These are phyloP conservation scores for Melopsittacus undulatus DNA, from an alignment of 2,797 vertebrate genomes.

Conservation along the genomic window DNA sequence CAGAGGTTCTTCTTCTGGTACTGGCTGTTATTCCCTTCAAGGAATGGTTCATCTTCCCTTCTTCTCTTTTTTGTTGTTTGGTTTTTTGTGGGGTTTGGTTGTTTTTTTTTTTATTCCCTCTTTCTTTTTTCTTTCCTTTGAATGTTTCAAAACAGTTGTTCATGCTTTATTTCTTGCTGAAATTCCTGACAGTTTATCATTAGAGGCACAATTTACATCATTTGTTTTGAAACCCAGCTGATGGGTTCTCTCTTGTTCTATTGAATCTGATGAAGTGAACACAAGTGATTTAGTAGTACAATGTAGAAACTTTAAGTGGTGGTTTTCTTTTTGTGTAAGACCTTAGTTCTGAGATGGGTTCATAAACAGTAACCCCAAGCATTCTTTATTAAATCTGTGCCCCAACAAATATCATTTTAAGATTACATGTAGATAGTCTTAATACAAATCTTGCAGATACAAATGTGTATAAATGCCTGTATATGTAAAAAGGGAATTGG, in stretches of 20 bases:
- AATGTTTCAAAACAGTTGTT: background rate
- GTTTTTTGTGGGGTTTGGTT: background rate
- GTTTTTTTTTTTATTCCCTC: background rate
- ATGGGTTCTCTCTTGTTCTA: background rate
- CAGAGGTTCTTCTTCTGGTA: background rate
- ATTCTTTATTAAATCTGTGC: background rate
- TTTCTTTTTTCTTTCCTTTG: background rate
- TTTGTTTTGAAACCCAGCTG: background rate
- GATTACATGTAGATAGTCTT: background rate
- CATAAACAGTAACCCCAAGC: background rate
- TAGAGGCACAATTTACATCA: background rate
- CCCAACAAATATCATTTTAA: background rate
- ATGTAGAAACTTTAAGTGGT: background rate
- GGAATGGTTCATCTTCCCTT: background rate
- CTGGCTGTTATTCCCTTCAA: background rate
- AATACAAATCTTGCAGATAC: background rate
- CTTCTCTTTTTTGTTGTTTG: background rate
- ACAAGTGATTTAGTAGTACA: background rate
- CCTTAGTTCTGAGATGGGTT: background rate
- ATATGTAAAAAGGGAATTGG: background rate
- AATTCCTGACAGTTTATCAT: background rate
- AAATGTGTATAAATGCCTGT: background rate
- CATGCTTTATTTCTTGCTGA: background rate
- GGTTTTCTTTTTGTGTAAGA: background rate
- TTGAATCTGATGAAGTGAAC: background rate